A percentile compares a stretch with the other conserved stretches of the same genome.
phyloP scores from a whole-genome alignment of 2,113 vertebrate species.

The Morone chrysops region DNA sequence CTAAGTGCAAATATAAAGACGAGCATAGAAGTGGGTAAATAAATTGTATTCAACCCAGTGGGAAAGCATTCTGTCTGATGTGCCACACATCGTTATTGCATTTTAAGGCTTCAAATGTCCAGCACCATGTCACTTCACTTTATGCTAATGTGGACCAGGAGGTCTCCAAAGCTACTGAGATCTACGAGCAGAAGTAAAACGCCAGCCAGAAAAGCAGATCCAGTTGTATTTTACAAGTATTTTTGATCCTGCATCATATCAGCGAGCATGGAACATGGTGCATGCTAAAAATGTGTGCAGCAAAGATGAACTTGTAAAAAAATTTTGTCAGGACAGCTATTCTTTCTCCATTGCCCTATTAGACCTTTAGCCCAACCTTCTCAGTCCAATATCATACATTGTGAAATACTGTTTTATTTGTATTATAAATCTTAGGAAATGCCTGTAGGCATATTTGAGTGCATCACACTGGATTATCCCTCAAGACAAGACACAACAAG shows the following conservation, averaged over 20 bases:
- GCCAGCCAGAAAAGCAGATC: background rate
- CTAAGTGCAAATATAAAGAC: background rate
- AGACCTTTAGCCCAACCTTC: background rate
- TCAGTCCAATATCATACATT: background rate
- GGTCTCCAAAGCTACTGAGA: background rate
- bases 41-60: background rate
- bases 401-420: background rate
- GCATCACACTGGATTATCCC: no score
- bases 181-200: background rate
- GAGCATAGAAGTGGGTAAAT: background rate
- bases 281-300: background rate
- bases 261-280: background rate
- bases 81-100: background rate
- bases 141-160: slow-evolving; percentile 18
- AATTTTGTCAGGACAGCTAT: background rate
- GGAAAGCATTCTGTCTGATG: background rate
- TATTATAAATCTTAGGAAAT: background rate
- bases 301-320: background rate
- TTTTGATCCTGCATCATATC: background rate
- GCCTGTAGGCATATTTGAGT: no score
- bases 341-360: background rate
- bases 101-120: background rate
- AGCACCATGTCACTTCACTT: background rate
- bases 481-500: slow-evolving; percentile 9
- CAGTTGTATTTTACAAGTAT: no score